A percentile compares a stretch with the other conserved stretches of the same genome.
phyloP scores from a whole-genome alignment of 2,888 invertebrate species.

The Bellardia bayeri region DNA sequence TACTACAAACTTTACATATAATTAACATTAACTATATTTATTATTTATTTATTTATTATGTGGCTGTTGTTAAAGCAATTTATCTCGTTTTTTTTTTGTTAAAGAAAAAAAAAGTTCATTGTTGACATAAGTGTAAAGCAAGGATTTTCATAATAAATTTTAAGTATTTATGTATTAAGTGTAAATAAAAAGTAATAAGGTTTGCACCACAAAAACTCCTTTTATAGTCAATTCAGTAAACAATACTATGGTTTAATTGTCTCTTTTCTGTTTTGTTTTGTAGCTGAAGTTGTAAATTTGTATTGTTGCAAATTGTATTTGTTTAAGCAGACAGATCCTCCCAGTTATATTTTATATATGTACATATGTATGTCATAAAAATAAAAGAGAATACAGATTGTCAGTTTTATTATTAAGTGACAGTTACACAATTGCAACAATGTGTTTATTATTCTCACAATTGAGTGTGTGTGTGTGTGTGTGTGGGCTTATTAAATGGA shows the following conservation, averaged over 20 bases:
- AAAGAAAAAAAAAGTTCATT: constrained; percentile 4
- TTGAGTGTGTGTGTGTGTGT: constrained; percentile 14
- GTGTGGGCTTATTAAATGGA: constrained; percentile 46
- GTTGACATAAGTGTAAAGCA: constrained; percentile 30
- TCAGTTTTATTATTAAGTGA: constrained; percentile 66
- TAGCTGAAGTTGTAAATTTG: constrained; percentile 16
- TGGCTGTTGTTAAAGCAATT: background rate
- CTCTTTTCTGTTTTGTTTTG: background rate
- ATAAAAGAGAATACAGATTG: constrained; percentile 23
- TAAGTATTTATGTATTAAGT: constrained; percentile 6
- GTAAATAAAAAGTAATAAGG: background rate
- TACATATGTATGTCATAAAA: background rate
- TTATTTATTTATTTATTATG: too few species aligned
- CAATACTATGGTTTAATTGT: constrained; percentile 2
- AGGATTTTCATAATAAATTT: constrained; percentile 40
- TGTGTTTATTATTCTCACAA: constrained; percentile 65
- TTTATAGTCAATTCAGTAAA: background rate
- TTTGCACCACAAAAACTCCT: background rate
- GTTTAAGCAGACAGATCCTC: constrained; percentile 9
- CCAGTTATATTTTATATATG: constrained; percentile 31
- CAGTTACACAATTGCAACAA: constrained; percentile 67
- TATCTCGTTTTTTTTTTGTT: constrained; percentile 6
- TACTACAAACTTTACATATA: background rate
- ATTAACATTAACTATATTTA: constrained; percentile 1
- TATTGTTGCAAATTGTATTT: constrained; percentile 31